Base-by-base conservation (phyloP, 2,888 invertebrate species). In the Calameuta pallipes region DNA sequence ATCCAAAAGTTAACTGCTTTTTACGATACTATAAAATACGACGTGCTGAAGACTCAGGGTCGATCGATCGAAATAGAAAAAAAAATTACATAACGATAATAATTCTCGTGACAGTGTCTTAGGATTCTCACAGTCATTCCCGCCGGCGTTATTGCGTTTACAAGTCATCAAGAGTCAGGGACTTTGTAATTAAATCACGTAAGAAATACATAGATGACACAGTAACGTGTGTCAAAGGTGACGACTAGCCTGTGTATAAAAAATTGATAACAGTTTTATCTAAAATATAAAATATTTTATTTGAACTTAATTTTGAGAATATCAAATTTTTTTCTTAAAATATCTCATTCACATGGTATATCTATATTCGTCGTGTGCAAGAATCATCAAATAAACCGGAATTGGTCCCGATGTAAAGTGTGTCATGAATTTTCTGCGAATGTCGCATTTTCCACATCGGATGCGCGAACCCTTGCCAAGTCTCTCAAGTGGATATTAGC, bases 381-480 rank as follows among this genome's bases (percentile, higher is more conserved):
- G 56, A 56, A 56, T 56, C 56, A 56, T 56, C 2, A 56, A 56
- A 9, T 2, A 56, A 56, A 56, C 9, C 2, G 9, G 31, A 71
- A 71, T 31, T 33, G 71, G 33, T 33, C 31, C 13, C 71, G 71
- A 71, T 71, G 6, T 0, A 71, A 71, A 71, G 71, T 33, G 71
- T 71, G 31, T 33, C 71, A 33, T 15, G 31, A 33, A 31, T 71
- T 71, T 71, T 71, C 33, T 2, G 31, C 33, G 71, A 71, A 31
- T 33, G 71, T 71, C 31, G 71, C 33, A 71, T 71, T 71, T 31
- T 33, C 71, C 15, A 31, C 31, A 12, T 71, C 31, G 56, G 31
- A 71, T 71, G 71, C 71, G 71, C 71, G 71, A 33, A 23, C 4
- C 6, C 71, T 71, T 71, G 71, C 71, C 56, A 56, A 56, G 56